Evolutionary conservation across 2,113 vertebrate species (phyloP).

Genomic region (Aleadryas rufinucha): DNA sequence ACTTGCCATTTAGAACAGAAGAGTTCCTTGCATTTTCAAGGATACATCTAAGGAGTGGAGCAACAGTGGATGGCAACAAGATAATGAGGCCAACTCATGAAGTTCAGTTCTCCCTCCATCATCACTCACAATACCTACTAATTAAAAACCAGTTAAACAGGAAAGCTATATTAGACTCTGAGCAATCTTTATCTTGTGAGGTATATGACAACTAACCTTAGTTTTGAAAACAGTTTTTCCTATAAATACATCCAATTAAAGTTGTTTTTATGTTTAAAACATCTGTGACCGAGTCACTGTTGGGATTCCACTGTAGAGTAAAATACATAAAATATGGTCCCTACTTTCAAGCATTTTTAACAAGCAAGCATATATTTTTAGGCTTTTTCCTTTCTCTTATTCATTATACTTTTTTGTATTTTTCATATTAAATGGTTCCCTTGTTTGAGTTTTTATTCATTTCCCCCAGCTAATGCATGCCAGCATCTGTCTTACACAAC

Average conservation of each 20-base stretch:
- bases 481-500: not conserved
- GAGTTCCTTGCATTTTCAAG: not conserved
- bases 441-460: not conserved
- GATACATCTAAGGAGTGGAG: not conserved
- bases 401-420: accelerated
- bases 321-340: not conserved
- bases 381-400: not conserved
- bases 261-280: not conserved
- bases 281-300: not conserved
- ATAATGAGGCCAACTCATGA: not conserved
- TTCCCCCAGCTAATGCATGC: not conserved
- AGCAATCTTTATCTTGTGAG: not conserved
- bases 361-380: not conserved
- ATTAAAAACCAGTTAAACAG: not conserved
- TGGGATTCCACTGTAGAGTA: not conserved
- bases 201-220: not conserved
- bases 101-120: not conserved
- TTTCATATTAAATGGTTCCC: not conserved
- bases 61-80: not conserved
- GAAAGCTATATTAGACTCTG: not conserved
- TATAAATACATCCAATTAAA: not conserved
- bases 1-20: not conserved
- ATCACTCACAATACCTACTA: not conserved
- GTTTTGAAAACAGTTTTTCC: not conserved
- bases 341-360: not conserved